A percentile compares a stretch with the other conserved stretches of the same genome.
These are phyloP conservation scores for Chaetops frenatus DNA, from an alignment of 2,113 vertebrate species.

Conservation along the genomic window DNA sequence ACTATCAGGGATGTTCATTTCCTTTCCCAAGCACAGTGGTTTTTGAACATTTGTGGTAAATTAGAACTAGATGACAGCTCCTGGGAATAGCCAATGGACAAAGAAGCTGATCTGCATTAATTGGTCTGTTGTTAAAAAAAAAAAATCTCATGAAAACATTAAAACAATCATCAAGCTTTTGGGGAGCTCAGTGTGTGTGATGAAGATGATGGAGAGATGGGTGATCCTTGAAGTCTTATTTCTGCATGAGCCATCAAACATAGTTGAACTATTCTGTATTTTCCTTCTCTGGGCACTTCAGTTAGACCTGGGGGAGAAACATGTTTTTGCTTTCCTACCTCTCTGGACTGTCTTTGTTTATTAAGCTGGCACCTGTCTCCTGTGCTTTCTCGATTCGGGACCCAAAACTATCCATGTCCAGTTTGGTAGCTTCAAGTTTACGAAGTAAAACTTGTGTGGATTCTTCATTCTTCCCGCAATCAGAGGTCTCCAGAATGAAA, in stretches of 20 bases:
- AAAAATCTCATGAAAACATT: not conserved
- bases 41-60: not conserved
- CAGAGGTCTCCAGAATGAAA: constrained; percentile 66
- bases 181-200: not conserved
- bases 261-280: not conserved
- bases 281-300: not conserved
- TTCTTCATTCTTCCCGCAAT: constrained; percentile 81
- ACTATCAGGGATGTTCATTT: not conserved
- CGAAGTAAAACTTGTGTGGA: constrained; percentile 72
- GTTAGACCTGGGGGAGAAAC: not conserved
- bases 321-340: constrained; percentile 63
- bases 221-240: not conserved
- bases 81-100: not conserved
- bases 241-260: not conserved
- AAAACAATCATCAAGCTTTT: not conserved
- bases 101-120: not conserved
- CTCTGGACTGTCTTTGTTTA: constrained; percentile 70
- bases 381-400: constrained; percentile 63
- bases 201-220: not conserved
- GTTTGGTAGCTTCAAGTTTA: constrained; percentile 75
- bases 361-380: constrained; percentile 69
- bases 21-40: not conserved
- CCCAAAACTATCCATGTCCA: constrained; percentile 78
- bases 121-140: not conserved
- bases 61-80: not conserved